Evolutionary conservation across 2,113 vertebrate genomes (phyloP), one percentile per base, ranked within the genome.

Genomic region (Mustela lutreola): DNA sequence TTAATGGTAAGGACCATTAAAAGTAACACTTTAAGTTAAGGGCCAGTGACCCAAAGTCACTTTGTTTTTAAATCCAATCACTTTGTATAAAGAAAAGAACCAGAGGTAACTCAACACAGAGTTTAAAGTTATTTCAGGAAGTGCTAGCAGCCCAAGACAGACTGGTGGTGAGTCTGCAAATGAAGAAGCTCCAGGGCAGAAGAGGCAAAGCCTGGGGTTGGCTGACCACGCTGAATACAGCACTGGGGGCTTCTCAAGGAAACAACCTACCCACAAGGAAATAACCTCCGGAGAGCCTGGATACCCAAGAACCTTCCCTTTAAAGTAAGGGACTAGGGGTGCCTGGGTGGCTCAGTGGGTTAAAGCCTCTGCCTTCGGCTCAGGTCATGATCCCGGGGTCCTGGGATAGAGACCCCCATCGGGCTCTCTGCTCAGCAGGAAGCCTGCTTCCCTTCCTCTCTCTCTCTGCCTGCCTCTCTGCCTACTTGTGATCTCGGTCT

Each of bases 91-190:
- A 78, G 50, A 70, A 90, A 93, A 93, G 60, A 93, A 60, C 22
- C 92, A 79, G 71, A 45, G 26, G 62, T 76, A 82, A 79, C 33
- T 93, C 58, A 94, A 85, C 53, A 73, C 76, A 83, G 33, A 83
- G 33, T 86, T 11, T 63, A 14, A 87, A 73, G 92, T 91, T 94
- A 76, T 71, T 63, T 97, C 73, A 95, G 75, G 36, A 96, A 91
- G 39, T 22, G 11, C 65, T 67, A 89, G 33, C n/a, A 80, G 91
- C 12, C 58, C 39, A 39, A 76, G 76, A 79, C 36, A 78, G 15
- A 7, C 21, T 78, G 21, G 45, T 81, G 26, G 53, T 73, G 12
- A 24, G 33, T 58, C 65, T 79, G 53, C 73, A 86, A 39, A 60
- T 58, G 62, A 70, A 53, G 24, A 89, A 28, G 33, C 33, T 92